A percentile compares a stretch with the other conserved stretches of the same genome.
phyloP scores from a whole-genome alignment of 1,140 invertebrate genomes.

The Batillaria attramentaria region DNA sequence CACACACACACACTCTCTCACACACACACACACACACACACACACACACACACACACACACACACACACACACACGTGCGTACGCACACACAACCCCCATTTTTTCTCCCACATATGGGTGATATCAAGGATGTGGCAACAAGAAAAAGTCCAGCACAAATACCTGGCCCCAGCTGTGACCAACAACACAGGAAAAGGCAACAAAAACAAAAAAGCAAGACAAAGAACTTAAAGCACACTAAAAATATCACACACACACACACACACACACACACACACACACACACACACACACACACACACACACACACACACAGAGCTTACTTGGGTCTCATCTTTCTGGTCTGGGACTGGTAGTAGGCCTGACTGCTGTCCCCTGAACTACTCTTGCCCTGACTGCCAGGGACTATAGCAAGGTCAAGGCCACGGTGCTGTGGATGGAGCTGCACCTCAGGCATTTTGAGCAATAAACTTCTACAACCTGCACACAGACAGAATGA shows the following conservation, averaged over 20 bases:
- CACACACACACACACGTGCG: conserved; percentile 4
- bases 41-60: conserved; percentile 13
- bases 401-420: neutral
- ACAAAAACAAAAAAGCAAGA: too few species aligned
- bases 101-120: too few species aligned
- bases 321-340: conserved; percentile 23
- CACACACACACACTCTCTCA: conserved; percentile 9
- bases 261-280: conserved; percentile 16
- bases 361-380: neutral
- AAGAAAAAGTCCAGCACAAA: too few species aligned
- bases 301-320: neutral
- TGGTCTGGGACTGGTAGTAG: neutral
- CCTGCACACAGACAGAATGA: too few species aligned
- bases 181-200: neutral
- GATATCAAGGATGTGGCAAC: too few species aligned
- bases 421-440: conserved; percentile 18
- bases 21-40: conserved; percentile 8
- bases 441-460: conserved; percentile 20
- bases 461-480: too few species aligned
- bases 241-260: neutral
- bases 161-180: too few species aligned
- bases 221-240: neutral
- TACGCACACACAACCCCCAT: neutral
- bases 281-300: conserved; percentile 11
- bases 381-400: neutral